Evolutionary conservation across 2,113 vertebrate species (phyloP).

Genomic region (Notothenia coriiceps): DNA sequence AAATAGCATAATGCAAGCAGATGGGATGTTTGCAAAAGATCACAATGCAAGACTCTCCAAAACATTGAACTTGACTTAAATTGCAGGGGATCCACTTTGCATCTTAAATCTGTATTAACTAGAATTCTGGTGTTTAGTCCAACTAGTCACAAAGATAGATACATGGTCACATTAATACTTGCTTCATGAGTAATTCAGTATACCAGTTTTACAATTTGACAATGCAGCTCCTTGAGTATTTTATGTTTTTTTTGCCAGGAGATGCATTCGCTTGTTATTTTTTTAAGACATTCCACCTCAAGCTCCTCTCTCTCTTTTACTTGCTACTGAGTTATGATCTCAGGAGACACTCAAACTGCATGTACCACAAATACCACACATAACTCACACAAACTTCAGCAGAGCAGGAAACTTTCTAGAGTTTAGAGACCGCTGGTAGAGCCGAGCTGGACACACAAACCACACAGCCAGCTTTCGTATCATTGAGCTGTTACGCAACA

Average conservation of each 20-base stretch:
- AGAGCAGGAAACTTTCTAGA: conserved; percentile 19
- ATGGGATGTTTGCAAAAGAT: too few species aligned
- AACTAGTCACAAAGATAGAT: not conserved
- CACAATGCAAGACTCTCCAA: not conserved
- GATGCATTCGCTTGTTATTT: not conserved
- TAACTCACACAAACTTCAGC: conserved; percentile 13
- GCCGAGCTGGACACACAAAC: conserved; percentile 29
- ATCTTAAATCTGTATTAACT: not conserved
- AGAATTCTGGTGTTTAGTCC: not conserved
- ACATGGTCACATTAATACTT: too few species aligned
- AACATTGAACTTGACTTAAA: not conserved
- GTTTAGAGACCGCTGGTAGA: conserved; percentile 29
- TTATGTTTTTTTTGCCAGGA: not conserved
- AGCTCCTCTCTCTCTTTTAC: not conserved
- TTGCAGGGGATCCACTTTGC: not conserved
- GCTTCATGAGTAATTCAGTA: not conserved
- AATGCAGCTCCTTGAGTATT: not conserved
- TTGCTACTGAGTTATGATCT: conserved; percentile 6
- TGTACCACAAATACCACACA: conserved; percentile 9
- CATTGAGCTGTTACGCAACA: conserved; percentile 45
- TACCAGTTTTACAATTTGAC: conserved; percentile 11
- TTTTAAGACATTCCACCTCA: conserved; percentile 2
- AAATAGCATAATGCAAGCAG: not conserved
- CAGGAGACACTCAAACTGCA: conserved; percentile 41
- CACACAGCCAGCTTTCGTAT: not conserved